Conservation (phyloP, 2,113 vertebrate genomes). For the Nipponia nippon region DNA sequence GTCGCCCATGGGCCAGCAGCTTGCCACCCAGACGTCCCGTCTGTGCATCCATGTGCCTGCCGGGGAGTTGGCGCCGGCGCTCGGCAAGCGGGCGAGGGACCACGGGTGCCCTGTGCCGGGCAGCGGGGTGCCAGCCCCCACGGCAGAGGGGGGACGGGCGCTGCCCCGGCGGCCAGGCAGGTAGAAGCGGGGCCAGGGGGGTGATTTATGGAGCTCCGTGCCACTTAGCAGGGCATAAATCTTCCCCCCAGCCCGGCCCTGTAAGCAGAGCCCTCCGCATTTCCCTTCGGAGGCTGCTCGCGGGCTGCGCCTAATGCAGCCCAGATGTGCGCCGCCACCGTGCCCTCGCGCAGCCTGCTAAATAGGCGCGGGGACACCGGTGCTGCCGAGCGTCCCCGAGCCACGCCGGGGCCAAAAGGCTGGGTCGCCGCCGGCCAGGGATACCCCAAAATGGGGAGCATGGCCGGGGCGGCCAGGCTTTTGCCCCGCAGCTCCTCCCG, state of each 20-base stretch:
- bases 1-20: not conserved
- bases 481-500: not conserved
- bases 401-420: too few species aligned
- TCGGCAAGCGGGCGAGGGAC: too few species aligned
- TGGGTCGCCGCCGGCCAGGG: rapidly evolving
- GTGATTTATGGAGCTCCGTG: not conserved
- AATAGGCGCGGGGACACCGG: not conserved
- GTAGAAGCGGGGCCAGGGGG: not conserved
- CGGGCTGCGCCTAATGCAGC: slow-evolving; percentile 24
- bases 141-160: not conserved
- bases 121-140: not conserved
- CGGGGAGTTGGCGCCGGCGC: not conserved
- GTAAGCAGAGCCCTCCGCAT: slow-evolving; percentile 28
- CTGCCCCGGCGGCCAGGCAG: too few species aligned
- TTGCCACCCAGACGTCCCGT: not conserved
- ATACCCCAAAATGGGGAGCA: rapidly evolving
- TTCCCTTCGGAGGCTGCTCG: slow-evolving; percentile 20
- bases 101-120: not conserved
- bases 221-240: slow-evolving; percentile 49
- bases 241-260: not conserved
- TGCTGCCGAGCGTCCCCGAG: not conserved
- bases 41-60: not conserved
- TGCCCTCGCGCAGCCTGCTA: not conserved
- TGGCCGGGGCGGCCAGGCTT: rapidly evolving
- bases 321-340: slow-evolving; percentile 45